Evolutionary conservation across 2,113 vertebrate species (phyloP), one percentile per base, ranked within the genome.

Genomic region (Lipophrys pholis): DNA sequence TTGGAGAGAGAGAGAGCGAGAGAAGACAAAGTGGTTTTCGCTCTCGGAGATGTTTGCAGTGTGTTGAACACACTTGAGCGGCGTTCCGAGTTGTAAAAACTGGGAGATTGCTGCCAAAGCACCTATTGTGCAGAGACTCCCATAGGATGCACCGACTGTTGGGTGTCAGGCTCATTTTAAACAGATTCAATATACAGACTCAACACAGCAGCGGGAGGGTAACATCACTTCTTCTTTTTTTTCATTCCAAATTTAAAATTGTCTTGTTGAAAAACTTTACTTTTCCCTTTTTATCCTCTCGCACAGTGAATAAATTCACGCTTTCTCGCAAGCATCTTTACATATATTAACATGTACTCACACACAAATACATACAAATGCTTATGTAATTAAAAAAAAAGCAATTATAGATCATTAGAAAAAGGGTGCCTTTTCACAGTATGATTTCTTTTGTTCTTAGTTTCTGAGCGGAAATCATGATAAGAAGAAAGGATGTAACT

Each of bases 11-110:
- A 6, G 43, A 48, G 14, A 40, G 57, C 30, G 35, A 41, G 54
- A 35, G 30, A 11, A 6, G 21, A 30, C 21, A 30, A 61, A 78
- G 67, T 51, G 81, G 64, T 68, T 72, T 80, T 12, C 35, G 65
- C 45, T 59, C 55, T n/a, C 50, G 36, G 41, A 66, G 71, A 76
- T 69, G 62, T 69, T 63, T 58, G 72, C 74, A 80, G 68, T 74
- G 76, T 85, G 73, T 82, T 69, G 58, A 77, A 73, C 76, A 67
- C 70, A 59, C 76, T 36, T 3, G 16, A 63, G 61, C 45, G 10
- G 51, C 61, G 40, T 60, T 58, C 11, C 7, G 45, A 45, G 48
- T 67, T 69, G 67, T 41, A 15, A 73, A 83, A 84, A 66, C 38
- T 38, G 39, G 5, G 42, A 21, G 21, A 68, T 63, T 71, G 42